phyloP scores from a whole-genome alignment of 1,140 invertebrate species.

The Elymnias hypermnestra region DNA sequence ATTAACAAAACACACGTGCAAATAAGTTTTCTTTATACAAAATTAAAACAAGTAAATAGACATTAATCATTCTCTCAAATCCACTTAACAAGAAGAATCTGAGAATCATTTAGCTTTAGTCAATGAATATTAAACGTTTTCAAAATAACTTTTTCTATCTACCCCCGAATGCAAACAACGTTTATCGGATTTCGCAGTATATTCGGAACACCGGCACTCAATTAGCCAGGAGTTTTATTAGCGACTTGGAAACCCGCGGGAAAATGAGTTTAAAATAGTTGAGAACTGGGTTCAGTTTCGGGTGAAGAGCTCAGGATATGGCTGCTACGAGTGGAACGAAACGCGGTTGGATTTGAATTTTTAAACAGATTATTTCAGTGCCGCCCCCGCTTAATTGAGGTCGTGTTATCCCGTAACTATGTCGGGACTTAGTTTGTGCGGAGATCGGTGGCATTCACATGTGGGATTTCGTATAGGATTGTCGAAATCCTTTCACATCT shows the following conservation, averaged over 20 bases:
- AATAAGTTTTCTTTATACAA: too few species aligned
- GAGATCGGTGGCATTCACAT: slow-evolving; percentile 2
- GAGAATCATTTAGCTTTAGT: slow-evolving; percentile 10
- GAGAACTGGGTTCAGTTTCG: too few species aligned
- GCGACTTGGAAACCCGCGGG: neutral
- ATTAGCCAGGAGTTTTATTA: slow-evolving; percentile 21
- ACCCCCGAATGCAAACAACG: slow-evolving; percentile 19
- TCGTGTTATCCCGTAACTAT: slow-evolving; percentile 26
- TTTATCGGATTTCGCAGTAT: slow-evolving; percentile 19
- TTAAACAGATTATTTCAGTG: slow-evolving; percentile 56
- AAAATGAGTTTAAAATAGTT: slow-evolving; percentile 8
- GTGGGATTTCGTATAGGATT: slow-evolving; percentile 1
- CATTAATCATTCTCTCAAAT: too few species aligned
- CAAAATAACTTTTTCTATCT: slow-evolving; percentile 17
- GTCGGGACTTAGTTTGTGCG: slow-evolving; percentile 17
- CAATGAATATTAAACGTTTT: slow-evolving; percentile 19
- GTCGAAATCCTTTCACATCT: too few species aligned
- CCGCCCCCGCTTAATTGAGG: slow-evolving; percentile 33
- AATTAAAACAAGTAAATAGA: too few species aligned
- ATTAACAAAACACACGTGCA: too few species aligned
- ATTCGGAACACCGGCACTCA: slow-evolving; percentile 18
- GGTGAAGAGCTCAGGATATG: too few species aligned
- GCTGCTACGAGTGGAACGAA: slow-evolving; percentile 19
- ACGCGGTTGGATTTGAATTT: slow-evolving; percentile 46
- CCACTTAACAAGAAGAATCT: too few species aligned